Evolutionary conservation across 2,888 invertebrate species (phyloP), one percentile per base, ranked within the genome.

Genomic region (Limulus polyphemus): DNA sequence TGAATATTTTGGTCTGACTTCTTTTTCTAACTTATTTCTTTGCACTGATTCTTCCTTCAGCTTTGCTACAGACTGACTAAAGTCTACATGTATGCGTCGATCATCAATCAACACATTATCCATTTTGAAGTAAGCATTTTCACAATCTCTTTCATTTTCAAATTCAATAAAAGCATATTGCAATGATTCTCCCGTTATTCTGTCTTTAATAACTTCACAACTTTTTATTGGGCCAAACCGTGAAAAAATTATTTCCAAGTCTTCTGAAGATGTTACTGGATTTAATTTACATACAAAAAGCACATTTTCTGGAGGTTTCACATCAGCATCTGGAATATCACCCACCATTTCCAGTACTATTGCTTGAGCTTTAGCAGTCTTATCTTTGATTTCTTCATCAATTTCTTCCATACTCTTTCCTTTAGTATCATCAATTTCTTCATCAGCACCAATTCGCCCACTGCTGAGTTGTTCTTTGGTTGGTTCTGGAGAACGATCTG

Each of bases 131-230:
- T 91, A 99, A 1, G 99, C 99, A 71, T 90, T 89, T 79, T 99
- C 99, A 78, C 99, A 99, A 59, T 77, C 75, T 68, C 80, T 75
- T 58, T 74, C 71, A 75, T 93, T 87, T 66, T 87, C 88, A 80
- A 98, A 99, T 77, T 99, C 99, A 62, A 99, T 90, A 75, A 99
- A 99, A 0, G 98, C 98, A 78, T 99, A 99, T 74, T 99, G 99
- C 61, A 99, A 79, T 0, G 98, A 99, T 75, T 97, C 94, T 0
- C 88, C 88, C 2, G 88, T 85, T 73, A 90, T 88, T 69, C 87
- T 85, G 76, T 99, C 99, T 70, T 92, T 82, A 69, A 99, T 98
- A 0, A 98, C 92, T 81, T 98, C 97, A 79, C 95, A 95, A 65
- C 88, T 87, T 63, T 47, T 84, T 67, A 99, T 92, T 77, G 84